Evolutionary conservation across 1,140 invertebrate species (phyloP).

Genomic region (Eupristina koningsbergeri): DNA sequence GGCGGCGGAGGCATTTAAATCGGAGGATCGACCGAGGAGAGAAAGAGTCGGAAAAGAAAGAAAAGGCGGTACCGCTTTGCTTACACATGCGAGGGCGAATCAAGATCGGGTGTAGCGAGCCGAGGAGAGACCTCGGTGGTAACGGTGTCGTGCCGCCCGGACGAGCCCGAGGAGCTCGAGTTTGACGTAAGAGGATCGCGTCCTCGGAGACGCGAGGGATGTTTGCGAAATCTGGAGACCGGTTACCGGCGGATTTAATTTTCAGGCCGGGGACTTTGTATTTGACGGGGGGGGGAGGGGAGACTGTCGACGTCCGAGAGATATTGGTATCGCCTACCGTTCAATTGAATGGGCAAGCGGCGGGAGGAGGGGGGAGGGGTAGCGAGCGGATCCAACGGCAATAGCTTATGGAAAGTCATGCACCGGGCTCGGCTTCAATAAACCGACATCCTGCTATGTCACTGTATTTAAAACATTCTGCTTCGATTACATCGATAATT

Average conservation of each 20-base stretch:
- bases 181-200: too few relatives aligned
- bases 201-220: too few relatives aligned
- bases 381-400: neutral
- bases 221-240: too few relatives aligned
- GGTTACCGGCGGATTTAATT: too few relatives aligned
- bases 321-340: too few relatives aligned
- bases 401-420: neutral
- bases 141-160: neutral
- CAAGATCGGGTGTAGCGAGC: neutral
- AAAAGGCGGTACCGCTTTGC: neutral
- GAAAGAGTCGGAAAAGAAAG: neutral
- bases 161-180: neutral
- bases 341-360: too few relatives aligned
- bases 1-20: neutral
- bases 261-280: too few relatives aligned
- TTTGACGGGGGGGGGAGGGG: too few relatives aligned
- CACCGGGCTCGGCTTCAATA: neutral
- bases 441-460: neutral
- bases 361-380: too few relatives aligned
- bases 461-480: neutral
- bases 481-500: neutral
- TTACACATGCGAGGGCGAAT: neutral
- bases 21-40: neutral
- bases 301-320: too few relatives aligned
- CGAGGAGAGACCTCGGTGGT: neutral